phyloP scores from a whole-genome alignment of 2,113 vertebrate species.

The Sterrhoptilus dennistouni region DNA sequence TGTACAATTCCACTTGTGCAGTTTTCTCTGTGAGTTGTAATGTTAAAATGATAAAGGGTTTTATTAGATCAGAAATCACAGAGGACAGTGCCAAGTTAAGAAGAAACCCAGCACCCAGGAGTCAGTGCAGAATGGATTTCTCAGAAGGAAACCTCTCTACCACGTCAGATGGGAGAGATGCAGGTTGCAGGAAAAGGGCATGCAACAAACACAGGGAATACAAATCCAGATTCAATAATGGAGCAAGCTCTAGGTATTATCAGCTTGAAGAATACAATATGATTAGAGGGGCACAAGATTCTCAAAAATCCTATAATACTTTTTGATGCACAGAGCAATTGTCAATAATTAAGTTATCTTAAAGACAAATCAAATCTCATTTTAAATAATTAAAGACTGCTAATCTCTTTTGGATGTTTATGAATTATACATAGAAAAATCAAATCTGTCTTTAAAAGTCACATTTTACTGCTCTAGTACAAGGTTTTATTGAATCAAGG shows the following conservation, averaged over 20 bases:
- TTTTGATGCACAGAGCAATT: background rate
- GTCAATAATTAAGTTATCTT: background rate
- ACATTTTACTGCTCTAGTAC: background rate
- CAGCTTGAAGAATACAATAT: background rate
- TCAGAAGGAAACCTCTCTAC: background rate
- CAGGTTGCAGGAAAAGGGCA: background rate
- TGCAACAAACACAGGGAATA: background rate
- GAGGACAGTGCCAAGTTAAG: background rate
- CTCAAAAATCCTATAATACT: background rate
- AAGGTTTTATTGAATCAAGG: background rate
- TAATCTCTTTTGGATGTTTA: background rate
- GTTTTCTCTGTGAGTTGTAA: background rate
- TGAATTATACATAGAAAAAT: background rate
- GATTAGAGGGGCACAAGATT: background rate
- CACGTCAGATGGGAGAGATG: background rate
- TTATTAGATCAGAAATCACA: background rate
- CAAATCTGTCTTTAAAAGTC: background rate
- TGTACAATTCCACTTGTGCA: background rate
- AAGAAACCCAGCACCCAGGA: background rate
- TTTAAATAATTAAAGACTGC: background rate
- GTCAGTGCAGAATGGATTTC: background rate
- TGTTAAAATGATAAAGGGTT: background rate
- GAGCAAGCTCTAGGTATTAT: background rate
- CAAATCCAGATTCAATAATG: background rate
- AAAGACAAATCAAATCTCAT: background rate